A percentile compares a stretch with the other conserved stretches of the same genome.
Evolutionary conservation across 2,888 invertebrate species (phyloP).

Genomic region (Sarcophaga caerulescens): DNA sequence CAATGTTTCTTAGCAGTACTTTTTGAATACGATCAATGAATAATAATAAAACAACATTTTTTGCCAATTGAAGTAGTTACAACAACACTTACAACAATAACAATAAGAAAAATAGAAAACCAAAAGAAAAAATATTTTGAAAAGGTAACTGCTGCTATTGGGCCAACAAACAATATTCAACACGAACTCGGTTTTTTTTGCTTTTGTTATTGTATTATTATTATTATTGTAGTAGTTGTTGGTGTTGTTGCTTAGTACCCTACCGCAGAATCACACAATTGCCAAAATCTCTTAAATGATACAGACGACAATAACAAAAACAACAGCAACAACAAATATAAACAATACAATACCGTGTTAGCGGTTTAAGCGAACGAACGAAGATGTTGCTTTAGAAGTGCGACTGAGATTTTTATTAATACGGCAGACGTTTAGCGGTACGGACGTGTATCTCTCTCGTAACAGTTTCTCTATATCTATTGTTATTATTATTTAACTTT

Average conservation of each 20-base stretch:
- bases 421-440: slow-evolving; percentile 77
- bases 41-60: not conserved
- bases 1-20: not conserved
- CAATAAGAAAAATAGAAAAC: not conserved
- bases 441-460: slow-evolving; percentile 74
- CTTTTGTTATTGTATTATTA: slow-evolving; percentile 6
- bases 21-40: slow-evolving; percentile 50
- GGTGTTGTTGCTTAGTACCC: slow-evolving; percentile 40
- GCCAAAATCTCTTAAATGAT: slow-evolving; percentile 41
- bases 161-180: slow-evolving; percentile 15
- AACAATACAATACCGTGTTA: not conserved
- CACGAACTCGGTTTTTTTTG: slow-evolving; percentile 35
- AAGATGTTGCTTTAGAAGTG: slow-evolving; percentile 68
- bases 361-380: slow-evolving; percentile 25
- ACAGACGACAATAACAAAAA: slow-evolving; percentile 9
- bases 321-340: slow-evolving; percentile 4
- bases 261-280: slow-evolving; percentile 53
- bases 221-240: too few species aligned
- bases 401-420: slow-evolving; percentile 74
- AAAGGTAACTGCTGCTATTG: not conserved
- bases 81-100: not conserved
- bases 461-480: not conserved
- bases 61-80: slow-evolving; percentile 26
- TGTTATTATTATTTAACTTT: not conserved
- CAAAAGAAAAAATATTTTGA: not conserved